Evolutionary conservation across 2,113 vertebrate genomes (phyloP), one percentile per base, ranked within the genome.

Genomic region (Takifugu flavidus): DNA sequence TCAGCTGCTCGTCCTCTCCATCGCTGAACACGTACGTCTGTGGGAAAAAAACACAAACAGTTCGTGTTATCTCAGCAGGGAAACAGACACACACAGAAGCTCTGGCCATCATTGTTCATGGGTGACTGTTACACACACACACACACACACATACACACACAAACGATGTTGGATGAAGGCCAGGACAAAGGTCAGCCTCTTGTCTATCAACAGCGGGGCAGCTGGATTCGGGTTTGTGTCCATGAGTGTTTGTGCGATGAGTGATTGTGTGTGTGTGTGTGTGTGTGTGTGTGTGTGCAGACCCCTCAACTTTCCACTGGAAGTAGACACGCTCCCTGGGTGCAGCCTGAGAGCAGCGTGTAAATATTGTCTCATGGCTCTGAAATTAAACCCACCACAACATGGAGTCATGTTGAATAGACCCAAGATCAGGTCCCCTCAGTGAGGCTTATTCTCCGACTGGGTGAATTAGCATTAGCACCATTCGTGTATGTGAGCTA

Each of bases 1-100:
- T 90, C 84, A 98, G 87, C 28, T 76, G 87, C 28, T 93, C 85
- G 49, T 97, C 94, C 58, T 95, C 94, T 31, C 90, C 93, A 2
- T 98, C 95, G 0, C 94, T 98, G 88, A 98, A 98, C 83, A 98
- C 92, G 63, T 94, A 97, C 0, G 93, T 96, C 95, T 98, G 86
- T 70, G 62, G 91, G 91, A 59, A 87, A 57, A 5, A 5, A 65
- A 42, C 25, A 62, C n/a, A 51, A 51, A 65, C 31, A 64, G n/a
- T 20, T 47, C 4, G 4, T 70, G 66, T 78, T 77, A 75, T 84
- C 77, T 27, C 56, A 57, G 55, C 34, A 10, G 49, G 47, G 55
- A 29, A 72, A 52, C 15, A 67, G 13, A 70, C 66, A 56, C 56
- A 53, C 0, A 8, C 45, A 44, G 43, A 55, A 4, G 46, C 53